A percentile compares a stretch with the other conserved stretches of the same genome.
Conservation (phyloP, 2,797 vertebrate genomes). For the Bovichtus diacanthus region DNA sequence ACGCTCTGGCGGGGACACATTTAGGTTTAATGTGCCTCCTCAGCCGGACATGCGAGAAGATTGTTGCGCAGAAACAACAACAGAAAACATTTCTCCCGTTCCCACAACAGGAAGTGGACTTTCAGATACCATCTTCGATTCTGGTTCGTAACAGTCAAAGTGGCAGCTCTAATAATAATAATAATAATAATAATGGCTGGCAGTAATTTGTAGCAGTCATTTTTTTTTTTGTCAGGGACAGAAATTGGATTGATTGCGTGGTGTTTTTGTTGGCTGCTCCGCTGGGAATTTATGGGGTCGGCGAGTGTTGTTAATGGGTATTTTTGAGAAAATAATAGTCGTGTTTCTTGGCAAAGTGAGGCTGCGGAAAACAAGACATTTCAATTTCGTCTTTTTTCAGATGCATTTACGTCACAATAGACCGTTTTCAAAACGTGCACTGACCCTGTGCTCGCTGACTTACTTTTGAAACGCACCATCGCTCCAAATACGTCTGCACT, state of each 20-base stretch:
- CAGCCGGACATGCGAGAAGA: conserved; percentile 38
- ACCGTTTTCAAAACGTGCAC: background rate
- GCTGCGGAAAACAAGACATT: conserved; percentile 2
- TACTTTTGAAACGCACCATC: background rate
- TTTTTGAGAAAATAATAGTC: conserved; percentile 61
- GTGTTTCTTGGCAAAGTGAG: conserved; percentile 58
- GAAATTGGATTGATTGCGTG: conserved; percentile 64
- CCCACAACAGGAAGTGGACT: conserved; percentile 78
- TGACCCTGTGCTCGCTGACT: background rate
- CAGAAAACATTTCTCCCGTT: conserved; percentile 46
- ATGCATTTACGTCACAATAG: background rate
- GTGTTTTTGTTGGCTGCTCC: conserved; percentile 74
- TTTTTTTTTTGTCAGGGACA: conserved; percentile 15
- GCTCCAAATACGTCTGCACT: background rate
- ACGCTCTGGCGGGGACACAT: conserved; percentile 20
- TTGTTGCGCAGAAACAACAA: conserved; percentile 50
- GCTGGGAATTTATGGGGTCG: conserved; percentile 61
- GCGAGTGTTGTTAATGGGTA: conserved; percentile 66
- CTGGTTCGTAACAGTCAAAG: conserved; percentile 49
- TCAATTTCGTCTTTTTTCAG: conserved; percentile 1
- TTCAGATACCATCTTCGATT: conserved; percentile 67
- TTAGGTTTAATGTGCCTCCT: conserved; percentile 39
- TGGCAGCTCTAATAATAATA: conserved; percentile 61
- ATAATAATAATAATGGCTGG: conserved; percentile 59
- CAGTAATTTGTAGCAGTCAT: conserved; percentile 50